These are phyloP conservation scores for Aphrophora alni DNA, from an alignment of 2,888 invertebrate species.

Conservation along the genomic window DNA sequence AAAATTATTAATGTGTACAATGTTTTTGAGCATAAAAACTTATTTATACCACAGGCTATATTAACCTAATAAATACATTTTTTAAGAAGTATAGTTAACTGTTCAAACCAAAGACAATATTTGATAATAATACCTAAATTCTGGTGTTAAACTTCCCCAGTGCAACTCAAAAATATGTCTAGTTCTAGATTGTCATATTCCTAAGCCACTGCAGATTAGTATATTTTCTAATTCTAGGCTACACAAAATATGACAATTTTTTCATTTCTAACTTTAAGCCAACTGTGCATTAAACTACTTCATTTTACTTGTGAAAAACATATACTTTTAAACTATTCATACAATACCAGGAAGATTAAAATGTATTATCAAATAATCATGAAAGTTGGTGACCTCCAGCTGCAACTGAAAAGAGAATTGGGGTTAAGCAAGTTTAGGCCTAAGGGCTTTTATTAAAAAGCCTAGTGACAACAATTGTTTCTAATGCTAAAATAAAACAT, in stretches of 20 bases:
- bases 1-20: too few species aligned
- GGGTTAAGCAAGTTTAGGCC: constrained; percentile 4
- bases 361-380: background rate
- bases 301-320: background rate
- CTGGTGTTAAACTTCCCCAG: too few species aligned
- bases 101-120: too few species aligned
- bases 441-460: constrained; percentile 2
- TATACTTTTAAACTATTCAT: background rate
- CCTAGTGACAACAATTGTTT: constrained; percentile 1
- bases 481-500: background rate
- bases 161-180: too few species aligned
- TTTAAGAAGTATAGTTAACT: too few species aligned
- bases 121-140: too few species aligned
- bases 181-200: too few species aligned
- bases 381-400: constrained; percentile 6
- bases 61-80: too few species aligned
- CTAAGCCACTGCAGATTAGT: background rate
- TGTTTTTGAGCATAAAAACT: too few species aligned
- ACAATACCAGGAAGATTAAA: background rate
- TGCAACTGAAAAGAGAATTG: constrained; percentile 2
- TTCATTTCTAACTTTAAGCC: background rate
- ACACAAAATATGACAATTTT: background rate
- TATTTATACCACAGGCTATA: too few species aligned
- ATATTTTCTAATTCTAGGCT: background rate
- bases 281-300: background rate